A percentile compares a stretch with the other conserved stretches of the same genome.
These are phyloP conservation scores for Tryphoninae sp. DNA, from an alignment of 2,888 invertebrate genomes.

Conservation along the genomic window DNA sequence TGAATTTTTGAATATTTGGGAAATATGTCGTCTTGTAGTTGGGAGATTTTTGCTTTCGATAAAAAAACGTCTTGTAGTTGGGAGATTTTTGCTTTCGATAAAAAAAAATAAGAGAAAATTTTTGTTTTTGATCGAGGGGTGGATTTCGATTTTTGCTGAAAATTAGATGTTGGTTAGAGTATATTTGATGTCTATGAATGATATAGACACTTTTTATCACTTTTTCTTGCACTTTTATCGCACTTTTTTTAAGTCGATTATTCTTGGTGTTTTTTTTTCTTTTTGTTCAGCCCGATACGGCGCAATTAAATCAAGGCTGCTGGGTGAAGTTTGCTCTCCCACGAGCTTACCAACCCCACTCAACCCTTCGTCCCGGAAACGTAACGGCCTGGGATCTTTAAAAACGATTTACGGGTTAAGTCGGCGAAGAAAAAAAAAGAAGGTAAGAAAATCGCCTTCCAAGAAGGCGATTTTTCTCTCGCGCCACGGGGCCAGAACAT, in stretches of 20 bases:
- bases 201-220: not conserved
- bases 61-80: not conserved
- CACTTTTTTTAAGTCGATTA: not conserved
- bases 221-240: not conserved
- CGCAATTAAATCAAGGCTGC: conserved; percentile 35
- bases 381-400: conserved; percentile 6
- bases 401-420: conserved; percentile 43
- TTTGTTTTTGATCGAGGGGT: not conserved
- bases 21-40: no score
- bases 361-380: conserved; percentile 4
- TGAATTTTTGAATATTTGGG: no score
- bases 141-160: not conserved
- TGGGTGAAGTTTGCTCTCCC: conserved; percentile 1
- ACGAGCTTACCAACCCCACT: not conserved
- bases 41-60: no score
- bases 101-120: not conserved
- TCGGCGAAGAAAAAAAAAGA: conserved; percentile 20
- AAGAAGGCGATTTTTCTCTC: conserved; percentile 10
- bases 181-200: no score
- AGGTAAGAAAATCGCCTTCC: conserved; percentile 13
- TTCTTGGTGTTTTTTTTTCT: no score
- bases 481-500: not conserved
- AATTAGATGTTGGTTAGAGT: no score
- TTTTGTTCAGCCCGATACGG: not conserved
- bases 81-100: no score